Evolutionary conservation across 2,888 invertebrate genomes (phyloP).

Genomic region (Coelopa pilipes): DNA sequence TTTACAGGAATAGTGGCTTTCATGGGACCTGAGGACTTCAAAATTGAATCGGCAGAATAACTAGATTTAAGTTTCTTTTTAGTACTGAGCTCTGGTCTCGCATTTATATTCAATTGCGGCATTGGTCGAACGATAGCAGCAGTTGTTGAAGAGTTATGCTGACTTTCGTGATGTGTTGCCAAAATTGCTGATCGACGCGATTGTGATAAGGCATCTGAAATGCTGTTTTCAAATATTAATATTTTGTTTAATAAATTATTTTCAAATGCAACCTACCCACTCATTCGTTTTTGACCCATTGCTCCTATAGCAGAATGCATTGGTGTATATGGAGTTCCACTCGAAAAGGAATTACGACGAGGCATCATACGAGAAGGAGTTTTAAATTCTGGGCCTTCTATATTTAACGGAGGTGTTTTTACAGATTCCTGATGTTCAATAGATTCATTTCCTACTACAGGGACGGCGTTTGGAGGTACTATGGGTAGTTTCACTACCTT

Average conservation of each 20-base stretch:
- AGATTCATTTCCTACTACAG: slow-evolving; percentile 6
- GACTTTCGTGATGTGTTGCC: slow-evolving; percentile 47
- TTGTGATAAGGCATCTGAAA: slow-evolving; percentile 1
- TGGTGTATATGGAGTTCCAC: slow-evolving; percentile 45
- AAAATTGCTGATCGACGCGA: slow-evolving; percentile 35
- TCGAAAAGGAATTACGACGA: slow-evolving; percentile 51
- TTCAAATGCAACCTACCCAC: slow-evolving; percentile 36
- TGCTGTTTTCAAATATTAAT: slow-evolving; percentile 12
- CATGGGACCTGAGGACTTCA: slow-evolving; percentile 50
- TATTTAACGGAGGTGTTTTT: slow-evolving; percentile 27
- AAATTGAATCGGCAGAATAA: slow-evolving; percentile 46
- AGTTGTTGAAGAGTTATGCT: slow-evolving; percentile 35
- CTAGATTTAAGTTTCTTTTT: slow-evolving; percentile 47
- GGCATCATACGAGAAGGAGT: slow-evolving; percentile 47
- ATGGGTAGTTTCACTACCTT: slow-evolving; percentile 44
- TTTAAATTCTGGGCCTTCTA: slow-evolving; percentile 42
- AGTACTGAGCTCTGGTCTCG: slow-evolving; percentile 42
- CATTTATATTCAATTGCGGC: slow-evolving; percentile 45
- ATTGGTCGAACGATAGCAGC: slow-evolving; percentile 41
- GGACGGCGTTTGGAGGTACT: slow-evolving; percentile 26
- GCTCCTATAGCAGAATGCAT: slow-evolving; percentile 40
- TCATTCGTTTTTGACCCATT: neutral
- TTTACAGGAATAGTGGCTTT: slow-evolving; percentile 55
- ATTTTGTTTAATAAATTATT: neutral
- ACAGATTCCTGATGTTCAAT: neutral